Evolutionary conservation across 2,888 invertebrate genomes (phyloP), one percentile per base, ranked within the genome.

Genomic region (Platerodrilus igneus): DNA sequence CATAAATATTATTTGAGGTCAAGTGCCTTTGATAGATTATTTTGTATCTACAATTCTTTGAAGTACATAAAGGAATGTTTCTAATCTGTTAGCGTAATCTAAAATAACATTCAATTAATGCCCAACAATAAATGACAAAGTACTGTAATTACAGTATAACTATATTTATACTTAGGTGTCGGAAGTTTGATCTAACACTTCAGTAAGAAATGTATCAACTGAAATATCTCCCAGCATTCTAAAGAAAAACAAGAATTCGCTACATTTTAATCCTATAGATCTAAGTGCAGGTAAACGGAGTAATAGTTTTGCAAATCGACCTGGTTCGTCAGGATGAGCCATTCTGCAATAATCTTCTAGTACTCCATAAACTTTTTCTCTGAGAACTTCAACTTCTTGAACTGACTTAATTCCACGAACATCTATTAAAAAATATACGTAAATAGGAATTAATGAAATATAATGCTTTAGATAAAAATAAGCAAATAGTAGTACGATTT

Each of bases 321-420:
- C 94, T 22, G 92, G 87, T 62, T 97, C 96, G 15, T 86, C 81
- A 16, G 92, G 86, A 72, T 91, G 90, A 50, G 83, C 80, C 19
- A 81, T 77, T 47, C 90, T 82, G 48, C 90, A 90, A 72, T 99
- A 95, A 62, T 96, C 94, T 70, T 99, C 96, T 56, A 99, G 75
- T 35, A 93, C 87, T 3, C 90, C 86, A 68, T 95, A 99, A 51
- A 88, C 92, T 73, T 94, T 95, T 71, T 97, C 95, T 47, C 99
- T 78, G 35, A 96, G 76, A 37, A 83, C 73, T 57, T 91, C 89
- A 4, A 95, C 86, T 59, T 88, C 86, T 53, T 78, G 78, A 16
- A 82, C 79, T 38, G 86, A 84, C 62, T 86, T 84, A 54, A 99
- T 72, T 33, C 91, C 92, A 63, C 93, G 86, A 16, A 94, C 87